Conservation (phyloP, 2,113 vertebrate species). For the Dascyllus trimaculatus region DNA sequence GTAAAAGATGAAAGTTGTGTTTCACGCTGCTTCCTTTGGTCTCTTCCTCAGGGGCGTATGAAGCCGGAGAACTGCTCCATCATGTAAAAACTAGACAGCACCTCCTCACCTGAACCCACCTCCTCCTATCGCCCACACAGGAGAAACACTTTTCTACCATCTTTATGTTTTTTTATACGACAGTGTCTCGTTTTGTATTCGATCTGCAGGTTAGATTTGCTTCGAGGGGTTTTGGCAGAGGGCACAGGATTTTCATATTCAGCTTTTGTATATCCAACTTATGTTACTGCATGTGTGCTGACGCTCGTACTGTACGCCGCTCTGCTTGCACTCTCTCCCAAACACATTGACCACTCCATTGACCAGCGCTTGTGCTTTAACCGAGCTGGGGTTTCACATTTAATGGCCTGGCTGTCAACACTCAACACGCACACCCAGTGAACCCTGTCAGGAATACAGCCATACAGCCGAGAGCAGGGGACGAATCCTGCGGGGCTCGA, state of each 20-base stretch:
- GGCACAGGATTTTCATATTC: slow-evolving; percentile 49
- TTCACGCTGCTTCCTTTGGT: too few species aligned
- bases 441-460: slow-evolving; percentile 43
- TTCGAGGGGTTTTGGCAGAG: slow-evolving; percentile 46
- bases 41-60: slow-evolving; percentile 68
- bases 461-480: neutral
- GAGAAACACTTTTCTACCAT: slow-evolving; percentile 39
- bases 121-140: slow-evolving; percentile 23
- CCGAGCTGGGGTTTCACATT: slow-evolving; percentile 58
- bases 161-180: slow-evolving; percentile 51
- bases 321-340: slow-evolving; percentile 24
- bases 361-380: slow-evolving; percentile 58
- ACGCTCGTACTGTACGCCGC: slow-evolving; percentile 46
- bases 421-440: slow-evolving; percentile 77
- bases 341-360: slow-evolving; percentile 31
- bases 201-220: slow-evolving; percentile 71
- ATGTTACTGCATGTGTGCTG: slow-evolving; percentile 68
- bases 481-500: neutral
- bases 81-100: slow-evolving; percentile 76
- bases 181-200: slow-evolving; percentile 72
- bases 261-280: slow-evolving; percentile 49
- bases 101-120: slow-evolving; percentile 42
- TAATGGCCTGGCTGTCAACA: slow-evolving; percentile 76
- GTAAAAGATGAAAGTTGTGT: too few species aligned
- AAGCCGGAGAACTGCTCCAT: slow-evolving; percentile 82